Conservation (phyloP, 1,140 invertebrate genomes). For the Macrosteles quadrilineatus region DNA sequence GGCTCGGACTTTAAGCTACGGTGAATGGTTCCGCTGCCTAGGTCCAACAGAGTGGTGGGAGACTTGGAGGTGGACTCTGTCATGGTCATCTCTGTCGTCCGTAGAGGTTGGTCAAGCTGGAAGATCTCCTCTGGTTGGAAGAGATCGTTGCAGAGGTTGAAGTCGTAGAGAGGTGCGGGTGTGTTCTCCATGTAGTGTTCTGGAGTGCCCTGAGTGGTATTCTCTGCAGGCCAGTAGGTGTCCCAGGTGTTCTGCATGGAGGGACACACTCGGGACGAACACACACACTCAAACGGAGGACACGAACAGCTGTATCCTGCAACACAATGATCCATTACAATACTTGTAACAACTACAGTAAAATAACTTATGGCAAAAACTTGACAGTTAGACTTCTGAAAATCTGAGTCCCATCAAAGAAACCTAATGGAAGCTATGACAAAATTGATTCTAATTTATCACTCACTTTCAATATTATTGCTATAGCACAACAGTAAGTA, state of each 20-base stretch:
- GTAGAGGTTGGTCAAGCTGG: conserved; percentile 71
- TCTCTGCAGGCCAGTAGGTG: conserved; percentile 4
- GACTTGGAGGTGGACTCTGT: conserved; percentile 52
- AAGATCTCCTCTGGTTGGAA: conserved; percentile 78
- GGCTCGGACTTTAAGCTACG: conserved; percentile 43
- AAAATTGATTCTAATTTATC: no score
- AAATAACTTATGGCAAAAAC: no score
- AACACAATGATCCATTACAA: conserved; percentile 39
- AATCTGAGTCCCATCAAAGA: no score
- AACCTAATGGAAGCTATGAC: no score
- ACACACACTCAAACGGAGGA: conserved; percentile 65
- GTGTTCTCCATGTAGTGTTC: conserved; percentile 32
- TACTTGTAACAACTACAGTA: no score
- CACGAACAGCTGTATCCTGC: conserved; percentile 64
- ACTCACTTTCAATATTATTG: no score
- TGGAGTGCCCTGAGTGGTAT: conserved; percentile 19
- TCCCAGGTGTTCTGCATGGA: neutral
- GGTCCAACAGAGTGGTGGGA: conserved; percentile 67
- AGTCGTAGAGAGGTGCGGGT: conserved; percentile 48
- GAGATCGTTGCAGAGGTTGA: conserved; percentile 61
- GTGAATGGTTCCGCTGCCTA: conserved; percentile 63
- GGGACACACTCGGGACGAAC: conserved; percentile 44
- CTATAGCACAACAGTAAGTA: no score
- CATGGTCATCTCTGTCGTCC: conserved; percentile 45
- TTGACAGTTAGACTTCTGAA: no score